Base-by-base conservation (phyloP, 1,140 invertebrate genomes). In the Sesamia nonagrioides region DNA sequence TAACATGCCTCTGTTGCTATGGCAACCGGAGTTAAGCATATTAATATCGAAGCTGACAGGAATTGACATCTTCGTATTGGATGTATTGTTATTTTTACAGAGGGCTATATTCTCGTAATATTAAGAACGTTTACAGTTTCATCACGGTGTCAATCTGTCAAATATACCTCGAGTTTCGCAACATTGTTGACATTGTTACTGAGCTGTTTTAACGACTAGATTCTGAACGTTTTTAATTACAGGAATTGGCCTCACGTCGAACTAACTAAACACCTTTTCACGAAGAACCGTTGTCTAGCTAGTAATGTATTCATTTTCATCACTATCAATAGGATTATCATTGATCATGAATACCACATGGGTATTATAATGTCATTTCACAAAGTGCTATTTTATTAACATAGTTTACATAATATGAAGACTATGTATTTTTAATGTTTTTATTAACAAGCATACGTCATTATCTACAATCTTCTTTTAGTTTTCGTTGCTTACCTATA, bases 1-100 rank as follows among this genome's bases (percentile, higher is more conserved):
- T 63, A 69, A 50, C 66, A 33, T 11, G 42, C 42, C 6, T 66
- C 61, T 9, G 42, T 69, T 48, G 66, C 42, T 42, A 69, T 69
- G 42, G 63, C 35, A 27, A 68, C 63, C 37, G 37, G 37, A 27
- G 40, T 17, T 27, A 37, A 68, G 56, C 11, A 1, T 60, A 35
- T 60, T 60, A 33, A 60, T 35, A 40, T n/a, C 60, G 33, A 11
- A 8, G 0, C 54, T 13, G 8, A 15, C 11, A 58, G 21, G 5
- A 11, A 33, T 58, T 58, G 54, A 21, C 18, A 17, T 61, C 33
- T 8, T 35, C 60, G 15, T 40, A 7, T 8, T 37, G 1, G 11
- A 9, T 37, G 11, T 15, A 3, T 2, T 35, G 33, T 61, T 37
- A 5, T 37, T 8, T 3, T 37, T 15, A 18, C 27, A 27, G 27